Percentiles rank a stretch among this genome's conserved stretches.
Conservation (phyloP, 2,888 invertebrate species). For the Acronicta psi region DNA sequence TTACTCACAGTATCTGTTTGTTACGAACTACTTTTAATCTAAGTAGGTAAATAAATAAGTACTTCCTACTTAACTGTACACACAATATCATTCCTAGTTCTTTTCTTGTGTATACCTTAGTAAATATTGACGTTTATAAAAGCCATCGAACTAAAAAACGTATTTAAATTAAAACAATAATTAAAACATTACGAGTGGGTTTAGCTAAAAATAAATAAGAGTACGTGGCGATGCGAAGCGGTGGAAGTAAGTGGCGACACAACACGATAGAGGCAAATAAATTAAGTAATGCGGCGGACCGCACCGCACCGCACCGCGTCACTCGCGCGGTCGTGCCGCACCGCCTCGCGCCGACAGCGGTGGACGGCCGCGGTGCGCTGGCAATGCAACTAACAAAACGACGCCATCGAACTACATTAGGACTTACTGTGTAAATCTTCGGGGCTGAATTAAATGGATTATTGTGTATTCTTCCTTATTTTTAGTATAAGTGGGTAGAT, state of each 20-base stretch:
- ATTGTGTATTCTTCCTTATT: constrained; percentile 5
- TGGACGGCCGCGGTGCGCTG: constrained; percentile 4
- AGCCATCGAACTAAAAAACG: constrained; percentile 5
- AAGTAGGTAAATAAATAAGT: too few species aligned
- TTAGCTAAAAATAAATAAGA: constrained; percentile 26
- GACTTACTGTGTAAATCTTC: constrained; percentile 32
- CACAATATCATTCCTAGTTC: too few species aligned
- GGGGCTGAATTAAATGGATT: constrained; percentile 33
- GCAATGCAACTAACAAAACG: constrained; percentile 42
- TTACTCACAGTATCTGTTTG: too few species aligned
- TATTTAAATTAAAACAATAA: constrained; percentile 22
- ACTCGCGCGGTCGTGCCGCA: constrained; percentile 2
- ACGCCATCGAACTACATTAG: constrained; percentile 34
- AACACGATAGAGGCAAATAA: constrained; percentile 45
- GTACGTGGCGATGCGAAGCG: constrained; percentile 24
- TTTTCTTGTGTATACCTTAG: too few species aligned
- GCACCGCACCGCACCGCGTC: constrained; percentile 7
- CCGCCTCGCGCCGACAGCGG: constrained; percentile 17
- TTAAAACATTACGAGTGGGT: constrained; percentile 38
- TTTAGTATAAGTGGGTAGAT: too few species aligned
- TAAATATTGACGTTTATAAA: too few species aligned
- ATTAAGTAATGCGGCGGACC: constrained; percentile 42
- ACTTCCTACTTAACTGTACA: too few species aligned
- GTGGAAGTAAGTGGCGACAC: constrained; percentile 38
- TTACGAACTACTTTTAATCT: too few species aligned